These are phyloP conservation scores for Brachyhypopomus occidentalis DNA, from an alignment of 2,113 vertebrate genomes.

Conservation along the genomic window DNA sequence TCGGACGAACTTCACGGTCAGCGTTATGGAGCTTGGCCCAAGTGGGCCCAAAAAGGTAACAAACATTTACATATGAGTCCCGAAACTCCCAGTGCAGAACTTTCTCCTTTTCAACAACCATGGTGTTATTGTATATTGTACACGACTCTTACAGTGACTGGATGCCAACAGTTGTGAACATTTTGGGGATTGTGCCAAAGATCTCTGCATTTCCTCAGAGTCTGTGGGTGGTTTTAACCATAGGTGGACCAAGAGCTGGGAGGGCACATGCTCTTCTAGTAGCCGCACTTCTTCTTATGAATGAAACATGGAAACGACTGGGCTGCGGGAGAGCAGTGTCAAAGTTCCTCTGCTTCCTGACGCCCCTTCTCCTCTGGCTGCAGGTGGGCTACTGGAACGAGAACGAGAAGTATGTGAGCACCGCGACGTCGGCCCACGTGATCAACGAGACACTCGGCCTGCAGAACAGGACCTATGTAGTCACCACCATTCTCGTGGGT, in stretches of 20 bases:
- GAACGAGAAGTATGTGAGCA: slow-evolving; percentile 85
- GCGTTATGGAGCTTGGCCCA: slow-evolving; percentile 87
- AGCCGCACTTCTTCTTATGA: slow-evolving; percentile 52
- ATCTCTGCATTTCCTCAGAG: slow-evolving; percentile 8
- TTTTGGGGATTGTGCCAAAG: neutral
- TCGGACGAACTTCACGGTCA: slow-evolving; percentile 91
- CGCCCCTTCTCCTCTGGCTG: slow-evolving; percentile 32
- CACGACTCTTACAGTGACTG: neutral
- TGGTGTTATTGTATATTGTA: neutral
- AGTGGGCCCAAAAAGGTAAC: slow-evolving; percentile 86
- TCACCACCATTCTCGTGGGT: slow-evolving; percentile 96
- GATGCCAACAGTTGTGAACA: neutral
- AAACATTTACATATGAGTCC: neutral
- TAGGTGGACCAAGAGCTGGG: slow-evolving; percentile 41
- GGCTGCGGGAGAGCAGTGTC: slow-evolving; percentile 47
- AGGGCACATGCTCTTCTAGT: slow-evolving; percentile 47
- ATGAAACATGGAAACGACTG: slow-evolving; percentile 54
- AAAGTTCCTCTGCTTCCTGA: slow-evolving; percentile 24
- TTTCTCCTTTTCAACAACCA: neutral
- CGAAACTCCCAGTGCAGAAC: too few relatives aligned
- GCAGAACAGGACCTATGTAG: slow-evolving; percentile 90
- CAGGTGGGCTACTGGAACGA: slow-evolving; percentile 99
- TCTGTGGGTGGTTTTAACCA: slow-evolving; percentile 32
- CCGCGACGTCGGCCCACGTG: slow-evolving; percentile 77
- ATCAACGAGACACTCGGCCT: slow-evolving; percentile 86